Evolutionary conservation across 2,113 vertebrate genomes (phyloP).

Genomic region (Plecotus auritus): DNA sequence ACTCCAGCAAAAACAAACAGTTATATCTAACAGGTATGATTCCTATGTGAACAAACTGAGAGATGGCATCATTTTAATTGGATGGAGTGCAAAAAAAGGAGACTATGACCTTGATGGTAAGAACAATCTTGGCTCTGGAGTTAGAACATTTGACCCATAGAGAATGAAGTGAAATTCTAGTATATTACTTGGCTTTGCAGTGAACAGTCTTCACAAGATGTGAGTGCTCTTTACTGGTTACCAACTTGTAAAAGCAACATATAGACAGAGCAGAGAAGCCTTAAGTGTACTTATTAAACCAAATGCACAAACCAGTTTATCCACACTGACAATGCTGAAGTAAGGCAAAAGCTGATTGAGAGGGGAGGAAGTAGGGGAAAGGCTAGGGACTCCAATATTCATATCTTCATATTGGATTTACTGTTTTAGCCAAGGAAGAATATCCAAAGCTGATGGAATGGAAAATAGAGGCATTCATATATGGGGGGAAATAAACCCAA

Average conservation of each 20-base stretch:
- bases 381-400: no score
- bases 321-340: background rate
- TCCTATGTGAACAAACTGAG: background rate
- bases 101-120: background rate
- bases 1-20: background rate
- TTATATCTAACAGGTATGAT: background rate
- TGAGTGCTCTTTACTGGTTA: background rate
- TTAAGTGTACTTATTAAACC: background rate
- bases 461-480: background rate
- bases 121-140: background rate
- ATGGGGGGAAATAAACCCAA: background rate
- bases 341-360: background rate
- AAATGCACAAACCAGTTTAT: background rate
- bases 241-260: background rate
- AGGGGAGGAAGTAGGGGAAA: background rate
- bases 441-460: background rate
- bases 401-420: background rate
- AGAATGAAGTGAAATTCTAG: background rate
- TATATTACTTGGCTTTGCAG: background rate
- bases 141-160: background rate
- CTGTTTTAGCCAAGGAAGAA: background rate
- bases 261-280: background rate
- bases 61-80: background rate
- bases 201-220: background rate
- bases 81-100: background rate